A percentile compares a stretch with the other conserved stretches of the same genome.
Evolutionary conservation across 1,140 invertebrate genomes (phyloP).

Genomic region (Venturia canescens): DNA sequence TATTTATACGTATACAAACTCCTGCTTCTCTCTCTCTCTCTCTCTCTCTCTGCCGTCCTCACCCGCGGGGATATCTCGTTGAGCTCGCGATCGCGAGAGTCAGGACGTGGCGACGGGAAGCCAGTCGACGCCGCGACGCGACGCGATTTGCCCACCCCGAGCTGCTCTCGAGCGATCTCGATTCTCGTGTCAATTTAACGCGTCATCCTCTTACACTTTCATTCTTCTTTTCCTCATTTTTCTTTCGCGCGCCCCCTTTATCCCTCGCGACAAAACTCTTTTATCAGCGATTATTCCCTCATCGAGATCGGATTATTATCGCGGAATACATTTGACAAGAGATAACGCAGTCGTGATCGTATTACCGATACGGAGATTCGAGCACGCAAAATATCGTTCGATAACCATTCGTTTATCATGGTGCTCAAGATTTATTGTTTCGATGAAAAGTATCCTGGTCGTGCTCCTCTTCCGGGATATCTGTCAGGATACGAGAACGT

Average conservation of each 20-base stretch:
- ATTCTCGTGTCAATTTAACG: neutral
- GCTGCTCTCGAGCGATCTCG: slow-evolving; percentile 3
- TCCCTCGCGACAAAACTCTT: neutral
- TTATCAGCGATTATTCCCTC: neutral
- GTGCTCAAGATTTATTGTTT: no score
- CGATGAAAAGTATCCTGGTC: no score
- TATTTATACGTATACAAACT: neutral
- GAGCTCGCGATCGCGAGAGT: slow-evolving; percentile 38
- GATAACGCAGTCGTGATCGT: neutral
- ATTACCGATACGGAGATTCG: neutral
- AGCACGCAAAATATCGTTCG: no score
- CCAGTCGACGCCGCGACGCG: slow-evolving; percentile 47
- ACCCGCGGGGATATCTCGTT: slow-evolving; percentile 15
- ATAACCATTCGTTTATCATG: no score
- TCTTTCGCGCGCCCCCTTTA: neutral
- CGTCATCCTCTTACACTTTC: neutral
- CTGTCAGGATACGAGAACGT: no score
- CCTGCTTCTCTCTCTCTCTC: neutral
- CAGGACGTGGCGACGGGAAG: slow-evolving; percentile 45
- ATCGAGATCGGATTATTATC: neutral
- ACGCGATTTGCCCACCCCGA: slow-evolving; percentile 26
- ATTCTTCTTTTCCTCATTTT: neutral
- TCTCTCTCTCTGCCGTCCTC: slow-evolving; percentile 9
- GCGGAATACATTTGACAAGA: neutral
- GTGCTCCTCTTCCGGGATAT: no score